Evolutionary conservation across 2,888 invertebrate genomes (phyloP).

Genomic region (Physocephala rufipes): DNA sequence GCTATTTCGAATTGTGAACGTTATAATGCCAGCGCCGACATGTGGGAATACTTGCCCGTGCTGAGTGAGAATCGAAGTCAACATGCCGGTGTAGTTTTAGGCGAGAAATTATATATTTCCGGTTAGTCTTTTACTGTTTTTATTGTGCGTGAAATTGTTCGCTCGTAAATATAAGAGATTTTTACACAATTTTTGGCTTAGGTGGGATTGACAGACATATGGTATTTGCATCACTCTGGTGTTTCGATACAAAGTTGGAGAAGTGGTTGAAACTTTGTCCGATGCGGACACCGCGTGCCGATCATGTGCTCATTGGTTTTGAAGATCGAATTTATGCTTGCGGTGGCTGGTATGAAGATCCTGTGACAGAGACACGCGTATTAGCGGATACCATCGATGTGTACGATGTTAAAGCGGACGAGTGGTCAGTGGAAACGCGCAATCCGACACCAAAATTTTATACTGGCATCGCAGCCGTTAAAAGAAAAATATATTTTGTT

Average conservation of each 20-base stretch:
- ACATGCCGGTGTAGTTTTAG: constrained; percentile 69
- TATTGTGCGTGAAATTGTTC: background rate
- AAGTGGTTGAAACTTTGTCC: constrained; percentile 69
- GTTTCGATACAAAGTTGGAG: constrained; percentile 68
- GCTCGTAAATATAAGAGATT: background rate
- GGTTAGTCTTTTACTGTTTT: constrained; percentile 48
- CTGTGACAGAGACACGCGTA: constrained; percentile 67
- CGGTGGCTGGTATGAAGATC: constrained; percentile 74
- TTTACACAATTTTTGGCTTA: constrained; percentile 37
- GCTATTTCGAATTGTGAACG: constrained; percentile 68
- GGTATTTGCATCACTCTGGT: constrained; percentile 67
- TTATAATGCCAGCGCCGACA: constrained; percentile 70
- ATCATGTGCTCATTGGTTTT: constrained; percentile 72
- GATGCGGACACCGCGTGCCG: constrained; percentile 72
- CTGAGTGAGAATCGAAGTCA: constrained; percentile 71
- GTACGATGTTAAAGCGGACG: constrained; percentile 70
- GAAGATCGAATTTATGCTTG: constrained; percentile 71
- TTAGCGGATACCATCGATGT: constrained; percentile 73
- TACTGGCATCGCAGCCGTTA: constrained; percentile 73
- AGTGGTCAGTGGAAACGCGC: constrained; percentile 71
- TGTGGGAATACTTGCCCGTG: constrained; percentile 70
- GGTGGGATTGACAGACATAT: constrained; percentile 62
- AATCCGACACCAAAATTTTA: constrained; percentile 76
- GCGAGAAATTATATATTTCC: constrained; percentile 61
- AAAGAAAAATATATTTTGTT: constrained; percentile 73